phyloP scores from a whole-genome alignment of 2,797 vertebrate species.

The Sebastes trivittatus region DNA sequence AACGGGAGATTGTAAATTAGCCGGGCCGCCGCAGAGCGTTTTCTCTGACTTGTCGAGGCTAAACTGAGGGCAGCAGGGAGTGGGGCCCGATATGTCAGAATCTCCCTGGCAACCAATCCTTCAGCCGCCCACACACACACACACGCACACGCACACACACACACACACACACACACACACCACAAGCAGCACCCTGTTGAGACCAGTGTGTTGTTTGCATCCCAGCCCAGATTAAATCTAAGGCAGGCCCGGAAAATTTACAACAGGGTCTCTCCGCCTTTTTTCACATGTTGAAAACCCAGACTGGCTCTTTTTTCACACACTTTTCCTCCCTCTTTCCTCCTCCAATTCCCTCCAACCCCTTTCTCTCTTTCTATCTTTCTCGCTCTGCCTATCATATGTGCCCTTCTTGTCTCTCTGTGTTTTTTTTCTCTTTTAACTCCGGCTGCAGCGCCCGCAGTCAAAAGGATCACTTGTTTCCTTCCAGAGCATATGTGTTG shows the following conservation, averaged over 20 bases:
- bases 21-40: slow-evolving; percentile 64
- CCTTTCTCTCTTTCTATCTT: neutral
- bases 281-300: slow-evolving; percentile 42
- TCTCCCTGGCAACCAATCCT: slow-evolving; percentile 84
- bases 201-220: slow-evolving; percentile 69
- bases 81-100: slow-evolving; percentile 82
- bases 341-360: neutral
- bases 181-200: slow-evolving; percentile 52
- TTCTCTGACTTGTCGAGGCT: slow-evolving; percentile 83
- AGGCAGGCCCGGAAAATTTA: slow-evolving; percentile 57
- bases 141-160: slow-evolving; percentile 4
- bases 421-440: slow-evolving; percentile 22
- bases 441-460: slow-evolving; percentile 20
- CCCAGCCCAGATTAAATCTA: slow-evolving; percentile 73
- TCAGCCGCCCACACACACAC: slow-evolving; percentile 65
- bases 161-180: slow-evolving; percentile 19
- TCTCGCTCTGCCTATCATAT: slow-evolving; percentile 23
- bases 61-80: slow-evolving; percentile 85
- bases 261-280: slow-evolving; percentile 35
- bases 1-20: slow-evolving; percentile 78
- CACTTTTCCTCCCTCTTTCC: slow-evolving; percentile 21
- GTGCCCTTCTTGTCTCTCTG: slow-evolving; percentile 10
- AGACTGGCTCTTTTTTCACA: slow-evolving; percentile 32
- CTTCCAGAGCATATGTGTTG: slow-evolving; percentile 10
- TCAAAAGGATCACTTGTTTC: slow-evolving; percentile 41